These are phyloP conservation scores for Dasyornis broadbenti DNA, from an alignment of 2,113 vertebrate genomes.

Conservation along the genomic window DNA sequence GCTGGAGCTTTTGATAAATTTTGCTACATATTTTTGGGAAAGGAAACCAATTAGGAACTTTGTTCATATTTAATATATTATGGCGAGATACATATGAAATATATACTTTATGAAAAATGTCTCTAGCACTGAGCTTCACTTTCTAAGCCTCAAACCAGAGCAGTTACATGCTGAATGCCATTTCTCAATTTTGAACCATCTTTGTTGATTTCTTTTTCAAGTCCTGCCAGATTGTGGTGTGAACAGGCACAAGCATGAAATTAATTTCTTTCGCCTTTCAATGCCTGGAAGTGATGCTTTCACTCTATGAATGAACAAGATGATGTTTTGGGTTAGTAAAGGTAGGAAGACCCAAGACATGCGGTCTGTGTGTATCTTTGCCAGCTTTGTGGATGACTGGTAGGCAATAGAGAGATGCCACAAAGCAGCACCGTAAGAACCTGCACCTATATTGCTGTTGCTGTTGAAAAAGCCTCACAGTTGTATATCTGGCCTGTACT, in stretches of 20 bases:
- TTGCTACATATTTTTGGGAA: neutral
- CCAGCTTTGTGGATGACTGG: neutral
- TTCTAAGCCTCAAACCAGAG: neutral
- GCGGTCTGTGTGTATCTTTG: neutral
- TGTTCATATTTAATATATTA: neutral
- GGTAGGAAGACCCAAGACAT: neutral
- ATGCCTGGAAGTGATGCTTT: conserved; percentile 13
- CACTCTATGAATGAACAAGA: neutral
- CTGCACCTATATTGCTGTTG: neutral
- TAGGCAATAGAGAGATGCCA: neutral
- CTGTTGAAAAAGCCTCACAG: neutral
- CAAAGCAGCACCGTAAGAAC: neutral
- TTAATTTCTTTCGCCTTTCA: conserved; percentile 40
- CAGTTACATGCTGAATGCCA: neutral
- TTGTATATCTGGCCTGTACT: neutral
- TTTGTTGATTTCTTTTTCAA: conserved; percentile 46
- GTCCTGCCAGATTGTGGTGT: conserved; percentile 26
- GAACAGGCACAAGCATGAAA: conserved; percentile 58
- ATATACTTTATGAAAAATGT: neutral
- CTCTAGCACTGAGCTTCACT: neutral
- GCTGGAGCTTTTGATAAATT: neutral
- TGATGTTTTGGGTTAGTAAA: neutral
- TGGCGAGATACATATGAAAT: neutral
- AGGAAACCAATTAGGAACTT: neutral
- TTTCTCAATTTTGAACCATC: neutral